Conservation (phyloP, 2,113 vertebrate genomes). For the Marmota monax region DNA sequence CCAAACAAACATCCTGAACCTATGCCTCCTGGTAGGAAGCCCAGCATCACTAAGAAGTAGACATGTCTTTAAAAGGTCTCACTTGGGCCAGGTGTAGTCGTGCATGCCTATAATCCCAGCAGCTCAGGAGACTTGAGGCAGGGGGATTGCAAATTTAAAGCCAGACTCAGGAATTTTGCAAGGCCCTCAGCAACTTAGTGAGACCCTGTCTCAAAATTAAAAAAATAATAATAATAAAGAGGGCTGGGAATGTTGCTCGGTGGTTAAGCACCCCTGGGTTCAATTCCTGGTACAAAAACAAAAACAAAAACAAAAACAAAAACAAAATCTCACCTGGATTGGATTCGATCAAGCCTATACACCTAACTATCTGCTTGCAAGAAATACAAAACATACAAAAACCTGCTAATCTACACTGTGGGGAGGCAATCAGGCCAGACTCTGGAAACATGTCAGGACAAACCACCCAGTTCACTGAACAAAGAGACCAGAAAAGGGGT, state of each 20-base stretch:
- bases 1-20: not conserved
- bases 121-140: no score
- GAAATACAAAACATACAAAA: not conserved
- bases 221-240: no score
- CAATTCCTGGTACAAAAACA: no score
- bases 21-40: not conserved
- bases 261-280: no score
- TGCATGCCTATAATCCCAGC: no score
- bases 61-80: not conserved
- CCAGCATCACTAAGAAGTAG: not conserved
- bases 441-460: not conserved
- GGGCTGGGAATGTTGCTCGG: no score
- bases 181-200: no score
- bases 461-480: constrained; percentile 4
- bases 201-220: no score
- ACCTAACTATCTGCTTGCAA: not conserved
- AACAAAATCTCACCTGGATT: not conserved
- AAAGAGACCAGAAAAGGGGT: not conserved
- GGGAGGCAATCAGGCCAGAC: not conserved
- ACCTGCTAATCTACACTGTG: not conserved
- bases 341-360: not conserved
- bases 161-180: no score
- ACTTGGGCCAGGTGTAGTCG: not conserved
- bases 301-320: not conserved
- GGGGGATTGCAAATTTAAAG: no score